Percentiles rank a stretch among this genome's conserved stretches.
These are phyloP conservation scores for Triops cancriformis DNA, from an alignment of 1,140 invertebrate genomes.

Conservation along the genomic window DNA sequence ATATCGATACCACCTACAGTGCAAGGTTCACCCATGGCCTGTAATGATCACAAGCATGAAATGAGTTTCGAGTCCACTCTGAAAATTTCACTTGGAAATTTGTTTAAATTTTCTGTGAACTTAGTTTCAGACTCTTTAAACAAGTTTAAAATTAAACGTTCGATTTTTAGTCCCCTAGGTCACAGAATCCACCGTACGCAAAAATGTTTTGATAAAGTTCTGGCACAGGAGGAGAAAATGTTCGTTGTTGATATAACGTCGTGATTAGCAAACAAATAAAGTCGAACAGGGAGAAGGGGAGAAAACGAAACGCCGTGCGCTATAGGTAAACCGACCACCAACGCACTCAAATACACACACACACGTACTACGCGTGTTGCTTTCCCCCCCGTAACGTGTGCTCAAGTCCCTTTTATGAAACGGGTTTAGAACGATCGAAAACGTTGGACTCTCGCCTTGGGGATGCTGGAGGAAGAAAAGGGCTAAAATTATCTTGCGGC, in stretches of 20 bases:
- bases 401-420: neutral
- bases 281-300: neutral
- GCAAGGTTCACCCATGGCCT: conserved; percentile 26
- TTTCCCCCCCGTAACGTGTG: neutral
- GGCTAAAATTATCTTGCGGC: conserved; percentile 10
- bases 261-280: neutral
- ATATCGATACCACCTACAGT: conserved; percentile 43
- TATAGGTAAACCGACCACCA: conserved; percentile 2
- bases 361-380: neutral
- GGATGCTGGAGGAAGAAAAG: neutral
- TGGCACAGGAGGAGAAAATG: neutral
- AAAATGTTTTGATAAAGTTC: neutral
- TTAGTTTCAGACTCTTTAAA: too few species aligned
- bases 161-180: too few species aligned
- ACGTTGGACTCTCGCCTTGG: neutral
- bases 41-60: neutral
- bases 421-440: neutral
- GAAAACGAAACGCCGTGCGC: neutral
- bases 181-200: neutral
- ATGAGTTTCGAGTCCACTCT: neutral
- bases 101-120: neutral
- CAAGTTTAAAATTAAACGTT: too few species aligned
- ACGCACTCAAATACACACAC: neutral
- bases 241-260: neutral
- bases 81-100: neutral